These are phyloP conservation scores for Micrasema minimum DNA, from an alignment of 1,140 invertebrate genomes.

Conservation along the genomic window DNA sequence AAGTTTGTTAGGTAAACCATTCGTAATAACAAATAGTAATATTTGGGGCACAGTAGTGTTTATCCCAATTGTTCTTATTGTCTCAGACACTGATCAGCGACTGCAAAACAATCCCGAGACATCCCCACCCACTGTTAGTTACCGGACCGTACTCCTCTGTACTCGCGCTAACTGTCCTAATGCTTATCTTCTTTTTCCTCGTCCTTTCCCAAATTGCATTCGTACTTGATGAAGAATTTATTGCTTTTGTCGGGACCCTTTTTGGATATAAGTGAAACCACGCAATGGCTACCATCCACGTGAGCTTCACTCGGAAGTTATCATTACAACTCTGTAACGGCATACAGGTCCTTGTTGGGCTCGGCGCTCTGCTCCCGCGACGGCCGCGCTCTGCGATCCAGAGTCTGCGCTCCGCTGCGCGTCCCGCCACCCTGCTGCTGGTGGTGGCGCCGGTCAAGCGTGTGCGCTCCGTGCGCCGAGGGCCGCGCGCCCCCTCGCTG, in stretches of 20 bases:
- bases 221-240: slow-evolving; percentile 47
- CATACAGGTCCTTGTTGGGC: slow-evolving; percentile 60
- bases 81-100: slow-evolving; percentile 6
- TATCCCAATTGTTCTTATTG: no score
- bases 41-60: background rate
- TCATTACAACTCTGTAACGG: slow-evolving; percentile 62
- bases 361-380: slow-evolving; percentile 46
- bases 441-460: slow-evolving; percentile 46
- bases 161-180: background rate
- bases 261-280: slow-evolving; percentile 50
- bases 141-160: no score
- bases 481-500: background rate
- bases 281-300: slow-evolving; percentile 39
- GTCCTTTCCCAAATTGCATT: slow-evolving; percentile 30
- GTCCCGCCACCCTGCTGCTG: background rate
- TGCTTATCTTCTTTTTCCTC: background rate
- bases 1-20: slow-evolving; percentile 14
- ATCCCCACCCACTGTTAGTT: background rate
- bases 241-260: slow-evolving; percentile 46
- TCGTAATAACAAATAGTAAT: background rate
- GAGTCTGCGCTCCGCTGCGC: slow-evolving; percentile 43
- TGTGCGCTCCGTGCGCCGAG: slow-evolving; percentile 45
- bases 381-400: slow-evolving; percentile 41
- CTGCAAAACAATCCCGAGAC: slow-evolving; percentile 8
- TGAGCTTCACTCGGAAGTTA: slow-evolving; percentile 51